These are phyloP conservation scores for Lasiurus cinereus DNA, from an alignment of 2,113 vertebrate genomes.

Conservation along the genomic window DNA sequence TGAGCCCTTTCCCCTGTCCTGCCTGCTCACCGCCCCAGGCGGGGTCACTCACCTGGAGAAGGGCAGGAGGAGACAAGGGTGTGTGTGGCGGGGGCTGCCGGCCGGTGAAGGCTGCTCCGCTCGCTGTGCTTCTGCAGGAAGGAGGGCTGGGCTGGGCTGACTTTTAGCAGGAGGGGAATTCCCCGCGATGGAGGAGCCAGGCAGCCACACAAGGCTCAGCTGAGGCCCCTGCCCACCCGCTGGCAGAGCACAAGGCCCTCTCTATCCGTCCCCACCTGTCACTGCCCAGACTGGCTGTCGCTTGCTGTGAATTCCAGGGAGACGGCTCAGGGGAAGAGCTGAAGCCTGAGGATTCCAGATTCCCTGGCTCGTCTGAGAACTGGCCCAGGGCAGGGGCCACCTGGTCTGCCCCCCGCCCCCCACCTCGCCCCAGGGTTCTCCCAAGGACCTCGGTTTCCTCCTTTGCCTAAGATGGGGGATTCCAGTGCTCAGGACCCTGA, in stretches of 20 bases:
- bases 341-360: not conserved
- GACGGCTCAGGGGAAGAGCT: not conserved
- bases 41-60: constrained; percentile 83
- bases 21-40: accelerated
- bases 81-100: not conserved
- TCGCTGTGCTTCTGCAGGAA: constrained; percentile 81
- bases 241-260: constrained; percentile 43
- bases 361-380: not conserved
- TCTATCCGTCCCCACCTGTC: constrained; percentile 67
- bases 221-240: constrained; percentile 83
- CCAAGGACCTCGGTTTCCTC: constrained; percentile 33
- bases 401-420: not conserved
- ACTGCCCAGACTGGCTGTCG: constrained; percentile 41
- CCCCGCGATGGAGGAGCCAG: constrained; percentile 86
- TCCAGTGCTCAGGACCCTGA: constrained; percentile 1
- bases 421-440: not conserved
- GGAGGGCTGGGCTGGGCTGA: constrained; percentile 82
- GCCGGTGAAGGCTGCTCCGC: not conserved
- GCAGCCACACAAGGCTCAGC: constrained; percentile 80
- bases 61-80: not conserved
- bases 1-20: not conserved
- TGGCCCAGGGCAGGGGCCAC: not conserved
- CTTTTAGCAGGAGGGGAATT: constrained; percentile 90
- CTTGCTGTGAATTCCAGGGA: constrained; percentile 42
- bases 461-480: constrained; percentile 68